These are phyloP conservation scores for Protophormia terraenovae DNA, from an alignment of 2,888 invertebrate genomes.

Conservation along the genomic window DNA sequence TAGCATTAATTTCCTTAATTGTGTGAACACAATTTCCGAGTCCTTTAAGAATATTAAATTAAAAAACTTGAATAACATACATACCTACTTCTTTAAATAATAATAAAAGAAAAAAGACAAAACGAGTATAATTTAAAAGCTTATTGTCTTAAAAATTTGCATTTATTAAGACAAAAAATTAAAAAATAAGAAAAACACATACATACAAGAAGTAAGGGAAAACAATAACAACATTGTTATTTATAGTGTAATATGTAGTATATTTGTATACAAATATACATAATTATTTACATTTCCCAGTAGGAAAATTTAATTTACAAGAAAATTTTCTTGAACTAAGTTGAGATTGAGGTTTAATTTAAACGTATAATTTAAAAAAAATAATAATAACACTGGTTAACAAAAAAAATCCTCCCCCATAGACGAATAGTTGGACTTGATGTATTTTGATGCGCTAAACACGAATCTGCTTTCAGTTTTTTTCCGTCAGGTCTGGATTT, in stretches of 20 bases:
- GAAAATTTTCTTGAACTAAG: too few species aligned
- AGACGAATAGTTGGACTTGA: too few species aligned
- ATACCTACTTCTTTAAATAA: not conserved
- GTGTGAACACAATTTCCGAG: conserved; percentile 36
- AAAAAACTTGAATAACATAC: not conserved
- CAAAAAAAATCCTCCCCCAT: too few species aligned
- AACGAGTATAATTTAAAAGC: conserved; percentile 56
- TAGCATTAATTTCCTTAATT: conserved; percentile 62
- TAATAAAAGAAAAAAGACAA: conserved; percentile 12
- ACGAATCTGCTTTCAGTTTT: too few species aligned
- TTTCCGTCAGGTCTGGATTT: too few species aligned
- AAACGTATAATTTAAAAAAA: too few species aligned
- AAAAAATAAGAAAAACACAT: not conserved
- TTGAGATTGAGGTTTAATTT: too few species aligned
- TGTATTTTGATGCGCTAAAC: too few species aligned
- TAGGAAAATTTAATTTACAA: conserved; percentile 24
- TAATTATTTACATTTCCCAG: too few species aligned
- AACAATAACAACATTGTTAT: conserved; percentile 32
- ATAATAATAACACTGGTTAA: too few species aligned
- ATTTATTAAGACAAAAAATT: conserved; percentile 32
- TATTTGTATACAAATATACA: not conserved
- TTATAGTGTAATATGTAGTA: not conserved
- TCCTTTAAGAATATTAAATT: conserved; percentile 58
- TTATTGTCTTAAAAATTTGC: conserved; percentile 62
- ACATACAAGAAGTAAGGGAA: not conserved